Evolutionary conservation across 2,797 vertebrate species (phyloP), one percentile per base, ranked within the genome.

Genomic region (Catharus ustulatus): DNA sequence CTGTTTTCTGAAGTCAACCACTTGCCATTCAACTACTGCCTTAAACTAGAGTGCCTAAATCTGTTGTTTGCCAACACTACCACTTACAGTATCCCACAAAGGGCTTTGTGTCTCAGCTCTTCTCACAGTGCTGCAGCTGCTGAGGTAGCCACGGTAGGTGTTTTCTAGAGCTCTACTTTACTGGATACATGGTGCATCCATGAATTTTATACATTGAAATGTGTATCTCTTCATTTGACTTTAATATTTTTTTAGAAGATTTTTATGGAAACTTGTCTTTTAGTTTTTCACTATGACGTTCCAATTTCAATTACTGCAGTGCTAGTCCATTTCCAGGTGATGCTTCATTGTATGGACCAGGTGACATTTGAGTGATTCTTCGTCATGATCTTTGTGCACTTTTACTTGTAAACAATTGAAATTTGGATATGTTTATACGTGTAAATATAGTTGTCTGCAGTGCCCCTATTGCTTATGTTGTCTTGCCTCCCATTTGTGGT

Each of bases 341-440:
- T 94, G 95, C 91, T 98, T 98, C 96, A 95, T 97, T 98, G 97
- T 98, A 98, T 97, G 97, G 97, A 98, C 97, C 97, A 96, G 97
- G 97, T 98, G 97, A 98, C 98, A 97, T 97, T 97, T 93, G 84
- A 97, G 97, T 98, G 97, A 98, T 97, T 97, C 96, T 98, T 97
- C 52, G 97, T 98, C 98, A 98, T 98, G 98, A 98, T 98, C 98
- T 98, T 91, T 98, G 99, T 99, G 99, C 99, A 99, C 99, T 99
- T 99, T 99, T 98, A 98, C 98, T 98, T 98, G 97, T 98, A 98
- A 98, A 98, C 97, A 98, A 98, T 96, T 95, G 96, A 97, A 97
- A 97, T 98, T 98, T 98, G 97, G 97, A 97, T 97, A 97, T 98
- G 97, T 97, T 98, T 98, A 98, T 98, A 98, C 80, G 69, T 98